A percentile compares a stretch with the other conserved stretches of the same genome.
Evolutionary conservation across 2,888 invertebrate species (phyloP).

Genomic region (Frankliniella fusca): DNA sequence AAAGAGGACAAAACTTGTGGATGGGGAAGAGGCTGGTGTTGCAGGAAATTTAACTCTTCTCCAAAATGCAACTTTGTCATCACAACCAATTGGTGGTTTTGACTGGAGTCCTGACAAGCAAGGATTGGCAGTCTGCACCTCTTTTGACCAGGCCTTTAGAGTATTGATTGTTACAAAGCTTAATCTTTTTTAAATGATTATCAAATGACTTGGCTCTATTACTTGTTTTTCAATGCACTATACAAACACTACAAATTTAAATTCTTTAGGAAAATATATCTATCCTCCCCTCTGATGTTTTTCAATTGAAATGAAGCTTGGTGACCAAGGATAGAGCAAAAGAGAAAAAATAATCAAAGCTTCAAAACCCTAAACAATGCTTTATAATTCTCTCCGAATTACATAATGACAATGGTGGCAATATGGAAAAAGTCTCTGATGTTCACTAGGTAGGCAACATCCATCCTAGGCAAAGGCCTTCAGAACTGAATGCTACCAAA

Average conservation of each 20-base stretch:
- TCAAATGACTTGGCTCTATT: too few species aligned
- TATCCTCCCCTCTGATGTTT: not conserved
- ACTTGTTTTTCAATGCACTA: too few species aligned
- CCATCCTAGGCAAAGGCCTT: not conserved
- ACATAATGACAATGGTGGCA: constrained; percentile 26
- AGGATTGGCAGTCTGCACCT: constrained; percentile 81
- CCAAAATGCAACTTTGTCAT: constrained; percentile 74
- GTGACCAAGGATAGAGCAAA: not conserved
- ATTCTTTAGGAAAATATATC: not conserved
- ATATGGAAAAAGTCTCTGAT: constrained; percentile 23
- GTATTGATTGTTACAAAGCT: constrained; percentile 85
- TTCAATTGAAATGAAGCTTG: not conserved
- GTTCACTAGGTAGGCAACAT: constrained; percentile 7
- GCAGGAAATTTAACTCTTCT: constrained; percentile 69
- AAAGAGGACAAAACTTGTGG: constrained; percentile 65
- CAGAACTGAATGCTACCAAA: constrained; percentile 3
- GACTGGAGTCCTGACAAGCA: constrained; percentile 91
- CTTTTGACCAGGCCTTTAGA: constrained; percentile 87
- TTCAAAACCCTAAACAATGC: constrained; percentile 25
- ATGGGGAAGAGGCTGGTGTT: constrained; percentile 70
- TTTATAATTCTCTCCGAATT: constrained; percentile 25
- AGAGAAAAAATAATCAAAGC: not conserved
- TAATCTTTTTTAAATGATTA: constrained; percentile 56
- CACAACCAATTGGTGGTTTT: constrained; percentile 82
- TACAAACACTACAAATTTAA: too few species aligned